Conservation (phyloP, 2,113 vertebrate species). For the Lophura nycthemera region DNA sequence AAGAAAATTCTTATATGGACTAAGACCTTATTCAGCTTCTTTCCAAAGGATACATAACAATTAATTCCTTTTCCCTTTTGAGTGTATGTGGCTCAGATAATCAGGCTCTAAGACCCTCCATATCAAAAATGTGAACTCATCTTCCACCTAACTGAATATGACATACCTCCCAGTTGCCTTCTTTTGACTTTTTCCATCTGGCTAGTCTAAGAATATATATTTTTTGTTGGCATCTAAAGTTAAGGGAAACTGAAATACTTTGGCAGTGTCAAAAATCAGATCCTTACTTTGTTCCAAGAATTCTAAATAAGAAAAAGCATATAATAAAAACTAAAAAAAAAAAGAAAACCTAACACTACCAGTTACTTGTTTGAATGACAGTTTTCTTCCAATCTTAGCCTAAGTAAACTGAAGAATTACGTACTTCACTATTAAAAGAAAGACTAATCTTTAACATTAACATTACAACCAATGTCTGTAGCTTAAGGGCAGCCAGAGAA, state of each 20-base stretch:
- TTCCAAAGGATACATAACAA: not conserved
- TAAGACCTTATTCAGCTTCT: not conserved
- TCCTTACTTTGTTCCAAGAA: slow-evolving; percentile 15
- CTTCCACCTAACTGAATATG: slow-evolving; percentile 3
- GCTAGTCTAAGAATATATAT: slow-evolving; percentile 13
- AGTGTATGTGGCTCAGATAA: not conserved
- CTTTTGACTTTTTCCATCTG: slow-evolving; percentile 46
- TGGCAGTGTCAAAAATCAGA: slow-evolving; percentile 29
- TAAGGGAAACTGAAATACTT: slow-evolving; percentile 8
- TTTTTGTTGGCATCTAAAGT: slow-evolving; percentile 3
- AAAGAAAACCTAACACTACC: not conserved
- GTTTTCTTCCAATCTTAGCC: not conserved
- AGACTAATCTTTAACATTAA: not conserved
- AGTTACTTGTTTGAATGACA: not conserved
- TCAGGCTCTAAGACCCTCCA: not conserved
- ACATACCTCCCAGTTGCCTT: slow-evolving; percentile 4
- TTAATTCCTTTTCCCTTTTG: not conserved
- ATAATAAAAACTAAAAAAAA: slow-evolving; percentile 17
- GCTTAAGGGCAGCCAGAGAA: not conserved
- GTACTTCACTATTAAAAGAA: not conserved
- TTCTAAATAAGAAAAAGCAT: slow-evolving; percentile 20
- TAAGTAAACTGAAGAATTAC: not conserved
- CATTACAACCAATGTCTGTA: not conserved
- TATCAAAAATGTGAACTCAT: not conserved
- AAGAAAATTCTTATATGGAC: not conserved